A percentile compares a stretch with the other conserved stretches of the same genome.
These are phyloP conservation scores for Coptodon rendalli DNA, from an alignment of 2,113 vertebrate species.

Conservation along the genomic window DNA sequence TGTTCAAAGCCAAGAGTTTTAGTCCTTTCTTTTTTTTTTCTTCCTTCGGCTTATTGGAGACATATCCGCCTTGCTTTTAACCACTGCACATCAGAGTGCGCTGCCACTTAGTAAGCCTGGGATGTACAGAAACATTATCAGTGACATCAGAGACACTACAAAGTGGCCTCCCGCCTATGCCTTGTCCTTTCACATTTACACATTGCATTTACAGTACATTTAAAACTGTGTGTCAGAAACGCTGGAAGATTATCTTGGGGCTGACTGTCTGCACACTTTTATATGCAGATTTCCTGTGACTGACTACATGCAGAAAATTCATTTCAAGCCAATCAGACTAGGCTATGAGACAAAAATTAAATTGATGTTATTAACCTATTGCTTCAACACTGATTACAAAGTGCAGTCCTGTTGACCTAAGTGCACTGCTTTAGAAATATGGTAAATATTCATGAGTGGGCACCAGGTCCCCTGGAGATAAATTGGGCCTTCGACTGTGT, in stretches of 20 bases:
- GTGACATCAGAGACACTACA: constrained; percentile 11
- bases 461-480: constrained; percentile 11
- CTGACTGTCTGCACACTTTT: neutral
- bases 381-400: constrained; percentile 26
- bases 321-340: constrained; percentile 13
- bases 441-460: constrained; percentile 58
- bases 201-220: neutral
- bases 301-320: neutral
- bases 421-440: neutral
- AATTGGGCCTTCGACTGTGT: constrained; percentile 6
- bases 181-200: constrained; percentile 9
- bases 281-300: neutral
- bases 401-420: constrained; percentile 24
- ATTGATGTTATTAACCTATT: constrained; percentile 35
- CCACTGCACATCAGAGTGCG: constrained; percentile 1
- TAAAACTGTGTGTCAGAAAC: neutral
- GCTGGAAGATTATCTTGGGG: neutral
- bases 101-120: neutral
- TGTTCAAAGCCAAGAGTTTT: constrained; percentile 26
- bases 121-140: constrained; percentile 1
- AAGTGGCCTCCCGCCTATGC: neutral
- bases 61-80: neutral
- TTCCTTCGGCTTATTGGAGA: neutral
- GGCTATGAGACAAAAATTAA: neutral
- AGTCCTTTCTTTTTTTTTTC: neutral